phyloP scores from a whole-genome alignment of 2,888 invertebrate species.

The Caenorhabditis wallacei region DNA sequence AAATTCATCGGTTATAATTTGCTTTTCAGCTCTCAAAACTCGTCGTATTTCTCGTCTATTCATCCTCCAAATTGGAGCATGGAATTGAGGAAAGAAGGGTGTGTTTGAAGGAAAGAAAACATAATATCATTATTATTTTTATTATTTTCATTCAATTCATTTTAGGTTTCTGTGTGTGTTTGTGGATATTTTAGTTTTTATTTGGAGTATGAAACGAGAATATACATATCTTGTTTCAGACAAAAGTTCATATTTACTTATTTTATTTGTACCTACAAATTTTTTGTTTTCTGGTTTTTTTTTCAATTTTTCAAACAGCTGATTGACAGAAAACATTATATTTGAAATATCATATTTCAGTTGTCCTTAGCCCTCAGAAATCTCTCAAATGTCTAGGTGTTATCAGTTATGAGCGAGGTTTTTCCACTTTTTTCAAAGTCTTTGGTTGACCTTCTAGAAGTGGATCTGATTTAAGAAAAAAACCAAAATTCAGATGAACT shows the following conservation, averaged over 20 bases:
- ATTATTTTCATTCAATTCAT: conserved; percentile 9
- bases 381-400: neutral
- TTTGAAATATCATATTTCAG: conserved; percentile 4
- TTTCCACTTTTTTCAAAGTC: no score
- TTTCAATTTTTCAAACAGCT: conserved; percentile 15
- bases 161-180: neutral
- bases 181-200: conserved; percentile 10
- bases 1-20: conserved; percentile 43
- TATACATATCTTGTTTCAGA: neutral
- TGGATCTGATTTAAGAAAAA: no score
- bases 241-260: conserved; percentile 8
- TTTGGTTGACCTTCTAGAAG: no score
- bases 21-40: conserved; percentile 36
- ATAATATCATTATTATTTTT: conserved; percentile 49
- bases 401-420: neutral
- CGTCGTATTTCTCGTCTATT: conserved; percentile 30
- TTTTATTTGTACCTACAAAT: neutral
- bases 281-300: neutral
- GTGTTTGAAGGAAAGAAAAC: conserved; percentile 1
- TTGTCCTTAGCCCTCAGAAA: conserved; percentile 25
- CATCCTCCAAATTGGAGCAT: conserved; percentile 35
- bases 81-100: conserved; percentile 17
- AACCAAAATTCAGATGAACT: no score
- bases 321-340: conserved; percentile 16
- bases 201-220: neutral